Percentiles rank a stretch among this genome's conserved stretches.
phyloP scores from a whole-genome alignment of 2,888 invertebrate genomes.

The Drosophila prostipennis region DNA sequence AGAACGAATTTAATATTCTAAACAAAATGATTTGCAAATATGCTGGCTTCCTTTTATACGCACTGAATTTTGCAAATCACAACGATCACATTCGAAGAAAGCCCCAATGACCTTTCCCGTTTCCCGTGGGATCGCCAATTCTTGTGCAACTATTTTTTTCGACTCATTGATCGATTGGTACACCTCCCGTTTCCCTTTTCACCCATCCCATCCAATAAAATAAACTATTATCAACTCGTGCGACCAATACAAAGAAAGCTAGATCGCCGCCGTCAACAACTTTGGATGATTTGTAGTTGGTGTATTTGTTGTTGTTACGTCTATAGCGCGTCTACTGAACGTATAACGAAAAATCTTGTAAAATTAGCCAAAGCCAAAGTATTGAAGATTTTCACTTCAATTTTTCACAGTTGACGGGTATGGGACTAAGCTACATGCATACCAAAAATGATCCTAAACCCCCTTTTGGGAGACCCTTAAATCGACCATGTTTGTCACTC shows the following conservation, averaged over 20 bases:
- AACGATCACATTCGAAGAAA: conserved; percentile 7
- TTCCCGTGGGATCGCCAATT: conserved; percentile 11
- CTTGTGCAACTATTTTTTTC: conserved; percentile 26
- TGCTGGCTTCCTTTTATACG: not conserved
- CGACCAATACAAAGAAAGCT: conserved; percentile 14
- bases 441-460: conserved; percentile 40
- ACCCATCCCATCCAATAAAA: not conserved
- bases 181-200: conserved; percentile 2
- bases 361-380: conserved; percentile 63
- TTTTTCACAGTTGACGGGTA: conserved; percentile 26
- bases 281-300: conserved; percentile 7
- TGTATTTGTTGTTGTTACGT: conserved; percentile 25
- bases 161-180: conserved; percentile 19
- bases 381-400: conserved; percentile 41
- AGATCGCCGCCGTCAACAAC: conserved; percentile 10
- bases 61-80: conserved; percentile 17
- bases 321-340: conserved; percentile 19
- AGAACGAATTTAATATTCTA: not conserved
- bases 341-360: conserved; percentile 66
- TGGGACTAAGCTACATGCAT: not conserved
- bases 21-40: conserved; percentile 43
- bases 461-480: conserved; percentile 26
- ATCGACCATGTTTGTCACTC: conserved; percentile 48
- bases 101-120: conserved; percentile 45
- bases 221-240: conserved; percentile 22